Evolutionary conservation across 1,140 invertebrate genomes (phyloP).

Genomic region (Penaeus chinensis): DNA sequence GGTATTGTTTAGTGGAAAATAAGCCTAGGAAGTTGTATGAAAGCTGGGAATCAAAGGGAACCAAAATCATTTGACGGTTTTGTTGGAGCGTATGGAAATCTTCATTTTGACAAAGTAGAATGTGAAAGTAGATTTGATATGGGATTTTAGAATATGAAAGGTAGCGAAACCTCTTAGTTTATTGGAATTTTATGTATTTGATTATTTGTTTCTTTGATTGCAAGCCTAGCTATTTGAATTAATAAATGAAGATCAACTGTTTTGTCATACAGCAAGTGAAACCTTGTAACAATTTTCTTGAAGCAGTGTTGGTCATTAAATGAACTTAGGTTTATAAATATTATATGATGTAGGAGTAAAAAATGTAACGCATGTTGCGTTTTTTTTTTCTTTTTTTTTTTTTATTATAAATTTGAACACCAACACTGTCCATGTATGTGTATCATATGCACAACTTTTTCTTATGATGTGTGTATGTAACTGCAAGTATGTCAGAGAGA

Average conservation of each 20-base stretch:
- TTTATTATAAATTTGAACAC: constrained; percentile 47
- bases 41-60: background rate
- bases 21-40: constrained; percentile 17
- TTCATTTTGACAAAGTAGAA: background rate
- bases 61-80: no score
- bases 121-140: no score
- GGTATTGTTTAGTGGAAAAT: constrained; percentile 38
- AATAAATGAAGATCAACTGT: no score
- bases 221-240: no score
- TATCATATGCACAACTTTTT: constrained; percentile 51
- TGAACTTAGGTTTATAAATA: constrained; percentile 38
- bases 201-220: no score
- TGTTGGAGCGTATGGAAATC: no score
- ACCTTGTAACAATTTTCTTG: no score
- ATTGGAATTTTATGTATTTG: no score
- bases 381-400: constrained; percentile 22
- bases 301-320: no score
- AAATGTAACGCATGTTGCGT: constrained; percentile 53
- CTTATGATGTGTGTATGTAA: constrained; percentile 41
- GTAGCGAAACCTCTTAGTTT: no score
- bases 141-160: no score
- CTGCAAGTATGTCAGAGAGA: constrained; percentile 47
- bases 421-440: constrained; percentile 57
- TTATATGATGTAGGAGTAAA: constrained; percentile 27
- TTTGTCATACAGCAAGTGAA: no score